Evolutionary conservation across 2,888 invertebrate genomes (phyloP).

Genomic region (Volucella zonaria): DNA sequence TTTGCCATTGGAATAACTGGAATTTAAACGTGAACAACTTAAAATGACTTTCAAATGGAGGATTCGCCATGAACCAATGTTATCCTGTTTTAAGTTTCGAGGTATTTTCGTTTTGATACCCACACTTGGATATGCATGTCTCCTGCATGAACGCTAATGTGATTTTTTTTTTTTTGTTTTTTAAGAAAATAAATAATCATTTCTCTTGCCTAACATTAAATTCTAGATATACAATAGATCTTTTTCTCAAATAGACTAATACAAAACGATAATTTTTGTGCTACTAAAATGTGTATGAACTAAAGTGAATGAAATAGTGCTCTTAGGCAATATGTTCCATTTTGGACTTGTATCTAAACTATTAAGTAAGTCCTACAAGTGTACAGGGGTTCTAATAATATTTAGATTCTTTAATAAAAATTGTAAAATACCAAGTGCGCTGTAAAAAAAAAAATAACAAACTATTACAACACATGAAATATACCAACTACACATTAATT

Average conservation of each 20-base stretch:
- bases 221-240: conserved; percentile 24
- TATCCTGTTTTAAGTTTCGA: conserved; percentile 75
- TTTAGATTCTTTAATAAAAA: too few species aligned
- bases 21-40: neutral
- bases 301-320: conserved; percentile 34
- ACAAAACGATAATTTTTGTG: neutral
- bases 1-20: neutral
- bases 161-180: neutral
- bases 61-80: conserved; percentile 63
- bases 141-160: conserved; percentile 16
- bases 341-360: conserved; percentile 66
- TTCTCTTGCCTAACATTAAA: neutral
- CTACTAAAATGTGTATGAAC: neutral
- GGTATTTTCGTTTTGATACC: conserved; percentile 61
- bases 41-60: conserved; percentile 74
- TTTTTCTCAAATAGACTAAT: neutral
- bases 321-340: conserved; percentile 53
- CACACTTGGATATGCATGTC: conserved; percentile 37
- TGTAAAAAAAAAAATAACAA: too few species aligned
- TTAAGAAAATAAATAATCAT: conserved; percentile 10
- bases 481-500: too few species aligned
- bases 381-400: neutral
- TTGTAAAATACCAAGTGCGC: too few species aligned
- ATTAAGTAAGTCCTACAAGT: conserved; percentile 56
- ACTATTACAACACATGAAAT: too few species aligned